Percentiles rank a stretch among this genome's conserved stretches.
phyloP scores from a whole-genome alignment of 2,888 invertebrate species.

The Callinectes sapidus region DNA sequence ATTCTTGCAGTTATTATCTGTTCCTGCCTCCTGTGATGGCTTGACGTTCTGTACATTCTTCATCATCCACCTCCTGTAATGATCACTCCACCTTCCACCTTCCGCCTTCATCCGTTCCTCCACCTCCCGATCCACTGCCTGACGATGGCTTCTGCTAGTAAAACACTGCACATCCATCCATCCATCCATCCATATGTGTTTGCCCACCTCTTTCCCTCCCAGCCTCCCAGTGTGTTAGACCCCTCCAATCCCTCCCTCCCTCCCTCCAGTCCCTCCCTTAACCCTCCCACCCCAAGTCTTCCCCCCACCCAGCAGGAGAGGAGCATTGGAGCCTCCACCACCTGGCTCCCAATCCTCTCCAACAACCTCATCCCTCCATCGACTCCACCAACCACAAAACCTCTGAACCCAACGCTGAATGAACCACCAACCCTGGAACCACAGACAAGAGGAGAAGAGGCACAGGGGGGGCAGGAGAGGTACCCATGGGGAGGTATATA shows the following conservation, averaged over 20 bases:
- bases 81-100: background rate
- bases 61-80: background rate
- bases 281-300: background rate
- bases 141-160: background rate
- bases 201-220: background rate
- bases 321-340: background rate
- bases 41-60: background rate
- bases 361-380: constrained; percentile 12
- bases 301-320: background rate
- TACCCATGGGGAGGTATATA: background rate
- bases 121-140: background rate
- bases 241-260: background rate
- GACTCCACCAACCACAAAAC: constrained; percentile 20
- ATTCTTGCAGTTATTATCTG: background rate
- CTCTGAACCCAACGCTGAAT: constrained; percentile 14
- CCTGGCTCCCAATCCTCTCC: background rate
- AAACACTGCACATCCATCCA: background rate
- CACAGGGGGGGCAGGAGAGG: constrained; percentile 44
- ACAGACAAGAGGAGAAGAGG: constrained; percentile 31
- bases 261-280: constrained; percentile 14
- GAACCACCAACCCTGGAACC: constrained; percentile 35
- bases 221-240: background rate
- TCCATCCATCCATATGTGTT: background rate
- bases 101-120: too few species aligned
- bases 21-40: too few species aligned